Conservation (phyloP, 2,113 vertebrate species). For the Thunnus maccoyii region DNA sequence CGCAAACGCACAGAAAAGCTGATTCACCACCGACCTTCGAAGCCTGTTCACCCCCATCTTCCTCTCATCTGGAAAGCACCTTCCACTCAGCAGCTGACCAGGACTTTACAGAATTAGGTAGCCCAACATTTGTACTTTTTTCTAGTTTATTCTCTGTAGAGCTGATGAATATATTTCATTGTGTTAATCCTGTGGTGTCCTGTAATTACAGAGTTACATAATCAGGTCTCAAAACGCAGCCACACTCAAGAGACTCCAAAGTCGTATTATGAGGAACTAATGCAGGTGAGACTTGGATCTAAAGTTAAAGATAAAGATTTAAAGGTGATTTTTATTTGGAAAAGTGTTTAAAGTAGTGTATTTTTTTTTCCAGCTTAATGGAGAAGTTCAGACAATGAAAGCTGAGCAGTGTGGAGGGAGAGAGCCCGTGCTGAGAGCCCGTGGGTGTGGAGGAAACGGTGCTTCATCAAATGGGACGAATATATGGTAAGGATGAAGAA, state of each 20-base stretch:
- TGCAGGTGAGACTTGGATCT: slow-evolving; percentile 64
- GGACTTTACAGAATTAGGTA: slow-evolving; percentile 82
- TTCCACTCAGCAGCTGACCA: slow-evolving; percentile 72
- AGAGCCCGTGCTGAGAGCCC: slow-evolving; percentile 44
- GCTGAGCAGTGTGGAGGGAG: slow-evolving; percentile 42
- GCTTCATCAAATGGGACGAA: slow-evolving; percentile 30
- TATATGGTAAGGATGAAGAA: slow-evolving; percentile 44
- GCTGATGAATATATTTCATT: not conserved
- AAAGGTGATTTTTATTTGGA: not conserved
- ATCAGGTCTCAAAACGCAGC: slow-evolving; percentile 20
- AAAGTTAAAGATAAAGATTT: not conserved
- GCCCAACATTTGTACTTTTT: not conserved
- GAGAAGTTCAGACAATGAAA: slow-evolving; percentile 11
- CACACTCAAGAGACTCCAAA: slow-evolving; percentile 13
- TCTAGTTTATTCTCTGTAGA: not conserved
- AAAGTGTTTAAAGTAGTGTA: not conserved
- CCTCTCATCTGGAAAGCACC: slow-evolving; percentile 32
- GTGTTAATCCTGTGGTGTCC: not conserved
- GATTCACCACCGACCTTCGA: slow-evolving; percentile 18
- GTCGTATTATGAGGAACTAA: slow-evolving; percentile 71
- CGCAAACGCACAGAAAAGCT: slow-evolving; percentile 33
- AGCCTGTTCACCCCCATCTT: slow-evolving; percentile 34
- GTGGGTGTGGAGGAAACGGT: slow-evolving; percentile 56
- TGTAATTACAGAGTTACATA: slow-evolving; percentile 57
- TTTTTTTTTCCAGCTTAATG: slow-evolving; percentile 59